These are phyloP conservation scores for Thryonomys swinderianus DNA, from an alignment of 2,113 vertebrate species.

Conservation along the genomic window DNA sequence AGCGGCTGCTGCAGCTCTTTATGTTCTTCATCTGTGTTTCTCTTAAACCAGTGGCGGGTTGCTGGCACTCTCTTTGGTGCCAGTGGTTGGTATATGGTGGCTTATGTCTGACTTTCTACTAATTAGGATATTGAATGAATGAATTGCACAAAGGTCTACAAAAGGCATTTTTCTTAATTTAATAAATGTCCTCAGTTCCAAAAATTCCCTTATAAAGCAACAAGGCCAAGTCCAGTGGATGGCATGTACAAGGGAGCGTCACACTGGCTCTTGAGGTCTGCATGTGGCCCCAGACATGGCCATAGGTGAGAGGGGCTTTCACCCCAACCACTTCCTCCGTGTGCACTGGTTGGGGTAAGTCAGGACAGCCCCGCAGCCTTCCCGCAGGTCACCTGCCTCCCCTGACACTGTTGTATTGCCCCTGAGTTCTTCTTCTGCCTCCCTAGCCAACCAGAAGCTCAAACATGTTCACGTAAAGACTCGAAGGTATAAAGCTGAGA, in stretches of 20 bases:
- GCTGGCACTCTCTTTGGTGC: neutral
- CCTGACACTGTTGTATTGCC: neutral
- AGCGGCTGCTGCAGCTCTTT: neutral
- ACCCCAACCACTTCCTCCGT: neutral
- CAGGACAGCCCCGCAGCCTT: neutral
- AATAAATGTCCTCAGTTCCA: neutral
- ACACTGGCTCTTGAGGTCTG: neutral
- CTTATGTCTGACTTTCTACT: neutral
- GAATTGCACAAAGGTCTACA: neutral
- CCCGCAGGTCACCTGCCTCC: neutral
- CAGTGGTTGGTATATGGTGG: neutral
- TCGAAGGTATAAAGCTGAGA: conserved; percentile 50
- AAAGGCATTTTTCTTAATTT: neutral
- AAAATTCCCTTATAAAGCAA: neutral
- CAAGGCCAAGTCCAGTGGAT: neutral
- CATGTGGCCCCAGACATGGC: neutral
- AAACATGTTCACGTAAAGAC: neutral
- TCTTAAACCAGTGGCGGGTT: neutral
- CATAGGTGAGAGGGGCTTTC: neutral
- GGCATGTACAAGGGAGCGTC: neutral
- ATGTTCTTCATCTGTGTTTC: neutral
- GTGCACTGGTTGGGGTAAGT: neutral
- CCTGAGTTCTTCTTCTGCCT: neutral
- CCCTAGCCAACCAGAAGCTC: neutral
- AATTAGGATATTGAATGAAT: neutral